These are phyloP conservation scores for Heliconius nattereri DNA, from an alignment of 1,140 invertebrate species.

Conservation along the genomic window DNA sequence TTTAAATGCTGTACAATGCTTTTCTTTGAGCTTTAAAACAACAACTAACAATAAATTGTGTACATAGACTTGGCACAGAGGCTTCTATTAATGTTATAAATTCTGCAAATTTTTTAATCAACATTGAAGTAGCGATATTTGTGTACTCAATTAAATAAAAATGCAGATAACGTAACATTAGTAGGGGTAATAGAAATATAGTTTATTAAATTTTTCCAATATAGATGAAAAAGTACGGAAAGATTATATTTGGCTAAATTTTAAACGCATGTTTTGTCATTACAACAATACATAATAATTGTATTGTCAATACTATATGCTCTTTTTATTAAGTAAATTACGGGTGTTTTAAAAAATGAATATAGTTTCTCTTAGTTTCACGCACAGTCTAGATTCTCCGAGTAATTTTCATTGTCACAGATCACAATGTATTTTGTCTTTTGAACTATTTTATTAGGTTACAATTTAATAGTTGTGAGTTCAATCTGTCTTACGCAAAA, in stretches of 20 bases:
- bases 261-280: not conserved
- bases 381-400: not conserved
- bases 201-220: not conserved
- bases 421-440: not conserved
- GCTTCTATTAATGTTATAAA: conserved; percentile 4
- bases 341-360: no score
- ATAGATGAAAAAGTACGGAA: not conserved
- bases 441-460: no score
- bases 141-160: not conserved
- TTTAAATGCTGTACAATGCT: conserved; percentile 3
- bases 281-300: not conserved
- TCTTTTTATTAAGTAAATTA: not conserved
- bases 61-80: not conserved
- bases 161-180: not conserved
- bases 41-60: not conserved
- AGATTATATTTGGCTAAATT: not conserved
- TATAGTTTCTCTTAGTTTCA: no score
- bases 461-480: not conserved
- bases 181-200: not conserved
- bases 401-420: not conserved
- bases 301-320: not conserved
- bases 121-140: not conserved
- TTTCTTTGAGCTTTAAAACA: not conserved
- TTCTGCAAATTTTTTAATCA: not conserved
- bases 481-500: not conserved